Evolutionary conservation across 2,888 invertebrate genomes (phyloP), one percentile per base, ranked within the genome.

Genomic region (Ellobium chinense): DNA sequence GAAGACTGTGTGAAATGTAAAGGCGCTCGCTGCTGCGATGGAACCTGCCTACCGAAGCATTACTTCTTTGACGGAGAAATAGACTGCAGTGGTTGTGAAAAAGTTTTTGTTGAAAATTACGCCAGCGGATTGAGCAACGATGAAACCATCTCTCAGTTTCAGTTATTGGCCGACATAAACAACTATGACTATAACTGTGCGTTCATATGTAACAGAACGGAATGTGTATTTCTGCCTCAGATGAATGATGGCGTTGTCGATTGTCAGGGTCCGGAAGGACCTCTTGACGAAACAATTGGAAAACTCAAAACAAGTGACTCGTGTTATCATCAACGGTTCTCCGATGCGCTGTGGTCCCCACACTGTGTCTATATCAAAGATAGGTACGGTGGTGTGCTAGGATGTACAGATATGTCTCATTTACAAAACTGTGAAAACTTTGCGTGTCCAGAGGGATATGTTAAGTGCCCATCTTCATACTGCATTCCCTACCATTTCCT

Each of bases 141-240:
- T 37, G 37, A 46, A 21, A 3, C n/a, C 0, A 70, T 31, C 54
- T 9, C n/a, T n/a, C n/a, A n/a, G n/a, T n/a, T n/a, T n/a, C n/a
- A n/a, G n/a, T n/a, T n/a, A n/a, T n/a, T 14, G 21, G 37, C 37
- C 18, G 12, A 1, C 1, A 36, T 1, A 5, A 14, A 37, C 34
- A 74, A 46, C 12, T 27, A 14, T 1, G 39, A 63, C 14, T 34
- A 60, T 21, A 29, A 31, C 24, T 73, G 74, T 58, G 63, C 54
- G 24, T 63, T 78, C 46, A 66, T 78, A n/a, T 78, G 78, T 63
- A 78, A 78, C 54, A 27, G 70, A 31, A 70, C 63, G 14, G 69
- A 34, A 14, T 78, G 78, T 24, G 78, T 78, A 31, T 21, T 14
- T 27, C 34, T 29, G 5, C 37, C 69, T 14, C 46, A 37, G 46